Evolutionary conservation across 1,140 invertebrate species (phyloP).

Genomic region (Macrobrachium rosenbergii): DNA sequence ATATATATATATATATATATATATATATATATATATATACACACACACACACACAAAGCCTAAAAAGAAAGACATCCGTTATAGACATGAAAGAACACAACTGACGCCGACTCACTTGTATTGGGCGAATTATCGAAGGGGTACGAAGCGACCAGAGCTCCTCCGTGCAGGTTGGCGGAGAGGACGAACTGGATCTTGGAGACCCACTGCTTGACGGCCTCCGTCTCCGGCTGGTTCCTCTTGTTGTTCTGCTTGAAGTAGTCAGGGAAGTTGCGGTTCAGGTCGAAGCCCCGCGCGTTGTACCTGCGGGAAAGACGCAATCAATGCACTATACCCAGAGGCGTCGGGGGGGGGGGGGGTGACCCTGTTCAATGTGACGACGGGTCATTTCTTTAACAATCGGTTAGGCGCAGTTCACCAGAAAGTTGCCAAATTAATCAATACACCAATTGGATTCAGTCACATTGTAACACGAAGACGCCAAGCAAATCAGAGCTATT

Average conservation of each 20-base stretch:
- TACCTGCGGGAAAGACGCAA: slow-evolving; percentile 74
- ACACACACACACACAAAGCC: too few species aligned
- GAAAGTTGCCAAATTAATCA: too few species aligned
- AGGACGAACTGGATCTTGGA: slow-evolving; percentile 92
- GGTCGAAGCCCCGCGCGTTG: slow-evolving; percentile 88
- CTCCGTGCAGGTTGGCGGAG: slow-evolving; percentile 91
- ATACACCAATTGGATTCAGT: too few species aligned
- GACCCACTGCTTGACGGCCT: slow-evolving; percentile 94
- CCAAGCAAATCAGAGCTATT: too few species aligned
- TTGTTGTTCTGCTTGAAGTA: slow-evolving; percentile 91
- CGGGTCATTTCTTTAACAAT: too few species aligned
- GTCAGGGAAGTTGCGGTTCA: slow-evolving; percentile 94
- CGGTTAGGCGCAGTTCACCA: too few species aligned
- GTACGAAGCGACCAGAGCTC: slow-evolving; percentile 92
- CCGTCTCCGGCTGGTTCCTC: slow-evolving; percentile 90
- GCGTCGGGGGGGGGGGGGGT: too few species aligned
- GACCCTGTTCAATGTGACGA: neutral
- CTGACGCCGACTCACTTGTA: slow-evolving; percentile 84
- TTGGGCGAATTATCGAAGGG: slow-evolving; percentile 93
- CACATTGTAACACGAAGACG: neutral
- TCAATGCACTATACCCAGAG: too few species aligned
- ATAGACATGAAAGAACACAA: neutral
- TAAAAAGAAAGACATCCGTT: neutral
- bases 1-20: too few species aligned
- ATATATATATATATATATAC: too few species aligned